Conservation (phyloP, 2,113 vertebrate species). For the Mobula birostris region DNA sequence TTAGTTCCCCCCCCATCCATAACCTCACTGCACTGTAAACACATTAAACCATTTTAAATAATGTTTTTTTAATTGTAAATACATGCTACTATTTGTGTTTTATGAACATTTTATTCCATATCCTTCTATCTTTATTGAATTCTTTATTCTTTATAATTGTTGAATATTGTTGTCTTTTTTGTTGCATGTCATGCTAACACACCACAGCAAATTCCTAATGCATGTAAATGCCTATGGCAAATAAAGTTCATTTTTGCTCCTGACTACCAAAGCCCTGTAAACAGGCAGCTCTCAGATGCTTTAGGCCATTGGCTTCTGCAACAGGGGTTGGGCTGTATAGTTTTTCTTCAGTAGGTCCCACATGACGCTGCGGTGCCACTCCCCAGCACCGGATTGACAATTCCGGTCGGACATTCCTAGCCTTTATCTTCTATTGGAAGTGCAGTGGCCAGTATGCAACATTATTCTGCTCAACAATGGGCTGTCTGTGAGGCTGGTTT, state of each 20-base stretch:
- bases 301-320: not conserved
- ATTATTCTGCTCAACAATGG: conserved; percentile 23
- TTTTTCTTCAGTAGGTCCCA: not conserved
- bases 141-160: no score
- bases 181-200: no score
- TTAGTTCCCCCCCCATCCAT: no score
- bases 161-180: no score
- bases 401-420: not conserved
- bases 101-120: no score
- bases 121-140: no score
- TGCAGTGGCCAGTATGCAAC: not conserved
- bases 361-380: not conserved
- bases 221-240: no score
- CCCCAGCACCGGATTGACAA: not conserved
- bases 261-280: not conserved
- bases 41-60: no score
- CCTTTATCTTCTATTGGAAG: not conserved
- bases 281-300: not conserved
- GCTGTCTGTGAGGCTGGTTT: not conserved
- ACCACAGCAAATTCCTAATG: no score
- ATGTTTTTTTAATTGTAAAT: no score
- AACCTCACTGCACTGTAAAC: no score
- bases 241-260: not conserved
- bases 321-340: not conserved
- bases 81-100: no score